These are phyloP conservation scores for Macrobrachium rosenbergii DNA, from an alignment of 1,140 invertebrate species.

Conservation along the genomic window DNA sequence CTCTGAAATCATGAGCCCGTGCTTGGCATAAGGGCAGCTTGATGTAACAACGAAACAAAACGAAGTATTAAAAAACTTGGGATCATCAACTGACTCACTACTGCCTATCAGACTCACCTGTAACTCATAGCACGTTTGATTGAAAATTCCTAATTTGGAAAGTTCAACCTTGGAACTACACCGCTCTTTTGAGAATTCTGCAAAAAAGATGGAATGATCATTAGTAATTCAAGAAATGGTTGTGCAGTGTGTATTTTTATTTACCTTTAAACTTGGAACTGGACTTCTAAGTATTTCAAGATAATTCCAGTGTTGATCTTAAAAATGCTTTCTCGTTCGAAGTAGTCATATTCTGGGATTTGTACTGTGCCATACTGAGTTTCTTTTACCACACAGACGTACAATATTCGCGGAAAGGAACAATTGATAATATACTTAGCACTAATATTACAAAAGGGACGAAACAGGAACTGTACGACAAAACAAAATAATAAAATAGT, in stretches of 20 bases:
- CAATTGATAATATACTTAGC: too few relatives aligned
- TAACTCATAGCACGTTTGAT: slow-evolving; percentile 90
- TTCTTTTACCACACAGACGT: too few relatives aligned
- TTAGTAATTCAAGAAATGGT: slow-evolving; percentile 29
- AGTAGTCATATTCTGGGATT: too few relatives aligned
- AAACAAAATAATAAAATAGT: too few relatives aligned
- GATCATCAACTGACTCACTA: background rate
- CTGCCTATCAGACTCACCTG: slow-evolving; percentile 35
- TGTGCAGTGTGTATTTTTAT: slow-evolving; percentile 13
- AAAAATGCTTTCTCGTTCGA: too few relatives aligned
- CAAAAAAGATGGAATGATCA: slow-evolving; percentile 34
- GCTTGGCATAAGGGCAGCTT: too few relatives aligned
- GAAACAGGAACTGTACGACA: too few relatives aligned
- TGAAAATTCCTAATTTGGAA: slow-evolving; percentile 79
- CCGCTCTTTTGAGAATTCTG: slow-evolving; percentile 69
- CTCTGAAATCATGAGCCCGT: background rate
- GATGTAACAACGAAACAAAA: background rate
- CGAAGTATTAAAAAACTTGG: background rate
- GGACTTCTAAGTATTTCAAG: too few relatives aligned
- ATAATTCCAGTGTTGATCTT: background rate
- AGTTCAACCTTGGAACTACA: slow-evolving; percentile 68
- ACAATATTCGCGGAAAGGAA: too few relatives aligned
- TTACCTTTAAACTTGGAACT: background rate
- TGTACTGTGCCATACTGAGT: too few relatives aligned
- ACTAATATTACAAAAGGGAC: too few relatives aligned